Conservation (phyloP, 2,888 invertebrate genomes). For the Melanargia galathea region DNA sequence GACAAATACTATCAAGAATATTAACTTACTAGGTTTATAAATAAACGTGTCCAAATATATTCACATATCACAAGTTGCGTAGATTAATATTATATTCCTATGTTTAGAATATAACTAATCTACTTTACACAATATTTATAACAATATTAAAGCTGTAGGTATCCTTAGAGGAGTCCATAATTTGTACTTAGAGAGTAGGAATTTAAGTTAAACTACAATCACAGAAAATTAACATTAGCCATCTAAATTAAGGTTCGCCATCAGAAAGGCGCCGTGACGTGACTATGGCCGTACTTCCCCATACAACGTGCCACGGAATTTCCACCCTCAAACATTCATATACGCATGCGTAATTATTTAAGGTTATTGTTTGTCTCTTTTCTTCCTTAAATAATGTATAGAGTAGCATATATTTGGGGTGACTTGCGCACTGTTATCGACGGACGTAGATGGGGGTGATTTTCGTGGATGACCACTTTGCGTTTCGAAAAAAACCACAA, state of each 20-base stretch:
- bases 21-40: slow-evolving; percentile 27
- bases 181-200: slow-evolving; percentile 32
- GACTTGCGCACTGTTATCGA: slow-evolving; percentile 80
- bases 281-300: slow-evolving; percentile 37
- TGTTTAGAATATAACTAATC: slow-evolving; percentile 15
- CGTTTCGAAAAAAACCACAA: background rate
- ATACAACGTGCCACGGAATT: slow-evolving; percentile 36
- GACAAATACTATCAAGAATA: background rate
- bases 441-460: slow-evolving; percentile 45
- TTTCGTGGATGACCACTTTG: slow-evolving; percentile 3
- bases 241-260: too few species aligned
- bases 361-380: slow-evolving; percentile 66
- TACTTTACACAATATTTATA: slow-evolving; percentile 28
- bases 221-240: slow-evolving; percentile 32
- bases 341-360: slow-evolving; percentile 67
- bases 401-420: slow-evolving; percentile 50
- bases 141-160: slow-evolving; percentile 36
- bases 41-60: slow-evolving; percentile 25
- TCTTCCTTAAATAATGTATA: slow-evolving; percentile 44
- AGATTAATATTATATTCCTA: slow-evolving; percentile 20
- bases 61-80: slow-evolving; percentile 39
- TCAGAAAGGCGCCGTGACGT: slow-evolving; percentile 32
- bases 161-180: slow-evolving; percentile 26
- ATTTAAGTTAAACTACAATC: slow-evolving; percentile 28
- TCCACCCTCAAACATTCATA: slow-evolving; percentile 43